A percentile compares a stretch with the other conserved stretches of the same genome.
Conservation (phyloP, 2,113 vertebrate genomes). For the Hemichromis elongatus region DNA sequence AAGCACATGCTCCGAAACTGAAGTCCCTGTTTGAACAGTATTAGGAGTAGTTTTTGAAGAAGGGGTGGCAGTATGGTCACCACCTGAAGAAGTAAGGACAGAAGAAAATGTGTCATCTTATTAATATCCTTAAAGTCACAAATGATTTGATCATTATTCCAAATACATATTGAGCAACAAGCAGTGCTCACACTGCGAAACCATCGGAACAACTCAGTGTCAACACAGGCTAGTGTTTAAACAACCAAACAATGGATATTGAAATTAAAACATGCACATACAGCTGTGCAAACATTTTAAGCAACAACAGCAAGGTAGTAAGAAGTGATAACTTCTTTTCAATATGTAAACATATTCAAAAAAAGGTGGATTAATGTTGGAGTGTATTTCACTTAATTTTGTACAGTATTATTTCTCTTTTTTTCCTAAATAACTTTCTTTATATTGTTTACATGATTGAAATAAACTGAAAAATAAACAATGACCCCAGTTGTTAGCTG, state of each 20-base stretch:
- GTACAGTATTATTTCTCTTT: not conserved
- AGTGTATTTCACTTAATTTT: not conserved
- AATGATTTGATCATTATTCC: not conserved
- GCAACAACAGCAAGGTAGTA: not conserved
- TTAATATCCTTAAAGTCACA: not conserved
- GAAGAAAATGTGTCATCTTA: not conserved
- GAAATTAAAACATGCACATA: not conserved
- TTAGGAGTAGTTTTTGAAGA: not conserved
- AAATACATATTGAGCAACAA: not conserved
- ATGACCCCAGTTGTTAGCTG: not conserved
- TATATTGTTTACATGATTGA: not conserved
- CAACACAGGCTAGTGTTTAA: not conserved
- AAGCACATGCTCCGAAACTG: not conserved
- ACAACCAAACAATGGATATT: not conserved
- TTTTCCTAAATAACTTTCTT: not conserved
- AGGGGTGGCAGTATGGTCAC: not conserved
- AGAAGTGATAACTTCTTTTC: not conserved
- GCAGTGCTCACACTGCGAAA: not conserved
- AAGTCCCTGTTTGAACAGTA: not conserved
- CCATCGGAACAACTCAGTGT: not conserved
- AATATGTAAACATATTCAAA: not conserved
- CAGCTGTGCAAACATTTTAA: not conserved
- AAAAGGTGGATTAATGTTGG: not conserved
- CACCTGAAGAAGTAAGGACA: not conserved
- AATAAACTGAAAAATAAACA: not conserved